These are phyloP conservation scores for Holcopasites calliopsidis DNA, from an alignment of 1,140 invertebrate genomes.

Conservation along the genomic window DNA sequence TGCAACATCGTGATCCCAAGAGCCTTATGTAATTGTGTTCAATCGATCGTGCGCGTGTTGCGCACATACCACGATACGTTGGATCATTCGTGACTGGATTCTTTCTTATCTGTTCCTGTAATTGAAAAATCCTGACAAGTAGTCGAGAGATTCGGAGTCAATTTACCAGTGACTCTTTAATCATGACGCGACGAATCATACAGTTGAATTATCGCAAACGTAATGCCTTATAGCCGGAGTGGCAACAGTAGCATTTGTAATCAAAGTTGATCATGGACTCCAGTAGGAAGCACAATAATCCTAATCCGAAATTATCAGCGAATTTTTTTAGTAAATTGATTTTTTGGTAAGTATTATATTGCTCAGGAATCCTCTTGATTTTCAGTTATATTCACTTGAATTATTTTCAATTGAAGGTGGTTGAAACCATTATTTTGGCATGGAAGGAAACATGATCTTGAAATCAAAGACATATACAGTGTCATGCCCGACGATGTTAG, in stretches of 20 bases:
- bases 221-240: neutral
- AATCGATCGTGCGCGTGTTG: conserved; percentile 27
- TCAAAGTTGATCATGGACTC: conserved; percentile 70
- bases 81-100: neutral
- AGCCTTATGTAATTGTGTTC: conserved; percentile 8
- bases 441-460: conserved; percentile 67
- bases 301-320: conserved; percentile 75
- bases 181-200: conserved; percentile 21
- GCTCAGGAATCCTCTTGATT: neutral
- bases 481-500: conserved; percentile 81
- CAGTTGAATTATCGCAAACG: neutral
- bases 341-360: conserved; percentile 75
- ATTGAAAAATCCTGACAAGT: neutral
- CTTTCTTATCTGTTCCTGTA: neutral
- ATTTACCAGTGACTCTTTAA: conserved; percentile 5
- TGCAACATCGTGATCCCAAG: neutral
- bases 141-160: neutral
- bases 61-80: neutral
- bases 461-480: conserved; percentile 74
- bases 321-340: conserved; percentile 75
- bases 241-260: neutral
- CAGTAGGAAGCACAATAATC: conserved; percentile 76
- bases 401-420: conserved; percentile 66
- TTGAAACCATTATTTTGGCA: conserved; percentile 67
- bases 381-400: neutral